Percentiles rank a stretch among this genome's conserved stretches.
These are phyloP conservation scores for Drosophila putrida DNA, from an alignment of 2,888 invertebrate species.

Conservation along the genomic window DNA sequence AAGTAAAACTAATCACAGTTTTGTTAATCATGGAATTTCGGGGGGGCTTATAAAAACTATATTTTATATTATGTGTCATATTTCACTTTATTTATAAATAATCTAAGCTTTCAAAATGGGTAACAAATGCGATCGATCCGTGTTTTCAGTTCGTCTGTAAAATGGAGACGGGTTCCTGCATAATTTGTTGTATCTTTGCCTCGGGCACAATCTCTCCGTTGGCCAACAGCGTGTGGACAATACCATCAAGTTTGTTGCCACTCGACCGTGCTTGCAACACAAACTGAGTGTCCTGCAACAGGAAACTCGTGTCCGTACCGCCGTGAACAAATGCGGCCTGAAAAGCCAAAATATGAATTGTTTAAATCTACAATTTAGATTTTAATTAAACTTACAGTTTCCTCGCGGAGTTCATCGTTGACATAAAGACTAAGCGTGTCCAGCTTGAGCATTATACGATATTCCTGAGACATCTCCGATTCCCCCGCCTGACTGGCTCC, in stretches of 20 bases:
- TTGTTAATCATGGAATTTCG: constrained; percentile 7
- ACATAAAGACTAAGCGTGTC: constrained; percentile 83
- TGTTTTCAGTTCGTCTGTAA: constrained; percentile 66
- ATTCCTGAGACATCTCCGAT: constrained; percentile 86
- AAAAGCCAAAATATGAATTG: constrained; percentile 35
- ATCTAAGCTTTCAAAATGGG: constrained; percentile 42
- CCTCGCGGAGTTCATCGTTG: constrained; percentile 83
- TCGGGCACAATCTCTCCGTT: constrained; percentile 85
- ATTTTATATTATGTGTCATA: neutral
- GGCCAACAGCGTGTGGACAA: constrained; percentile 87
- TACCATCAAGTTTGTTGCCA: constrained; percentile 86
- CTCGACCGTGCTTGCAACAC: constrained; percentile 84
- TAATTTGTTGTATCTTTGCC: constrained; percentile 82
- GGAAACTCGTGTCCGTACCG: constrained; percentile 93
- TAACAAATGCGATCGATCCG: constrained; percentile 49
- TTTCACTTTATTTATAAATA: constrained; percentile 6
- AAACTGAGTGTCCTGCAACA: constrained; percentile 81
- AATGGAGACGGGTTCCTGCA: constrained; percentile 83
- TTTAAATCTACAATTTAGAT: neutral
- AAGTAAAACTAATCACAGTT: constrained; percentile 44
- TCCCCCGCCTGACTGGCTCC: constrained; percentile 9
- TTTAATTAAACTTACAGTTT: constrained; percentile 70
- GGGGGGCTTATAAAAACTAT: neutral
- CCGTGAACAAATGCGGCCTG: constrained; percentile 93
- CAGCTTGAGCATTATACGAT: constrained; percentile 90